Conservation (phyloP, 2,113 vertebrate genomes). For the Glaucomys volans region DNA sequence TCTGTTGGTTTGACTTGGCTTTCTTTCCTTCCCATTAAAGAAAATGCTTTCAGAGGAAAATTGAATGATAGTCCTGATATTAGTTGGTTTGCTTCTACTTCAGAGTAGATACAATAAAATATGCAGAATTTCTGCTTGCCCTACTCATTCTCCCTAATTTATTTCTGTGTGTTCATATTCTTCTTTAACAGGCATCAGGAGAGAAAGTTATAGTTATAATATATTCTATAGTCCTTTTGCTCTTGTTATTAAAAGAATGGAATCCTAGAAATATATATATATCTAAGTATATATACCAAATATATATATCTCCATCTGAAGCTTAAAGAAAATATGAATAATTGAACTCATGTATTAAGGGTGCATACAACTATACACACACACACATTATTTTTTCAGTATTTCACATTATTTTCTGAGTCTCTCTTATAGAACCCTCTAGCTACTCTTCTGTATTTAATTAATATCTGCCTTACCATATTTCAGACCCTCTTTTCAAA, state of each 20-base stretch:
- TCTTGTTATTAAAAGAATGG: background rate
- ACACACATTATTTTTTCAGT: background rate
- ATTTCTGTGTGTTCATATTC: background rate
- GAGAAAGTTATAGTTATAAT: background rate
- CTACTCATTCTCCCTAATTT: background rate
- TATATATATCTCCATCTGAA: background rate
- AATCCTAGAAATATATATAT: background rate
- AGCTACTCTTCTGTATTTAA: background rate
- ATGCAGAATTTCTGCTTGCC: background rate
- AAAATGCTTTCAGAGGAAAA: constrained; percentile 25
- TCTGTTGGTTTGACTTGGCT: constrained; percentile 11
- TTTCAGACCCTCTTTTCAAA: background rate
- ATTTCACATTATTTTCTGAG: background rate
- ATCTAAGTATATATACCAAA: background rate
- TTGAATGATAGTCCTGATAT: background rate
- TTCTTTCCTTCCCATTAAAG: background rate
- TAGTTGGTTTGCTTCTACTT: background rate
- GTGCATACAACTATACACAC: background rate
- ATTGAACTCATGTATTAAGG: background rate
- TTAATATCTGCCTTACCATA: background rate
- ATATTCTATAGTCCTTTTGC: background rate
- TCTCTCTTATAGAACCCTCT: background rate
- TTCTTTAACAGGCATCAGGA: background rate
- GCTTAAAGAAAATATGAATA: background rate
- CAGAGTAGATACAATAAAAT: background rate